Evolutionary conservation across 2,888 invertebrate genomes (phyloP).

Genomic region (Lycaena phlaeas): DNA sequence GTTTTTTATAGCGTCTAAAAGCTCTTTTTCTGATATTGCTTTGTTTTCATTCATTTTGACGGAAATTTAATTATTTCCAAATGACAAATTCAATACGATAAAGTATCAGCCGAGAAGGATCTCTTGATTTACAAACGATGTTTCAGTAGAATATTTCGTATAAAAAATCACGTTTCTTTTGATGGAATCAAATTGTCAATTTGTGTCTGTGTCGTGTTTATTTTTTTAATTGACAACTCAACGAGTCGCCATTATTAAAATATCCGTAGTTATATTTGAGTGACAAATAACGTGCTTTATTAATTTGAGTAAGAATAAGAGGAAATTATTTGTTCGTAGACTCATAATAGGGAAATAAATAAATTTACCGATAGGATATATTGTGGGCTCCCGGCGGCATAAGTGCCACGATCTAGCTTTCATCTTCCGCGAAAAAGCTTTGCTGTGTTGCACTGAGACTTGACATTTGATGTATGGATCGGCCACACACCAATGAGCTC

Average conservation of each 20-base stretch:
- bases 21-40: conserved; percentile 47
- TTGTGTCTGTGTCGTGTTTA: conserved; percentile 5
- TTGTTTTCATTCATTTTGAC: conserved; percentile 41
- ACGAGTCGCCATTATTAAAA: conserved; percentile 3
- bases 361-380: too few relatives aligned
- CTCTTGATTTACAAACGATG: conserved; percentile 4
- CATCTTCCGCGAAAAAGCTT: too few relatives aligned
- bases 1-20: conserved; percentile 51
- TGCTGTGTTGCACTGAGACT: too few relatives aligned
- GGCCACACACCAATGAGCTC: too few relatives aligned
- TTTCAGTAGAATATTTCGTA: conserved; percentile 7
- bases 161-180: conserved; percentile 6
- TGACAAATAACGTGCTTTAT: too few relatives aligned
- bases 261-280: neutral
- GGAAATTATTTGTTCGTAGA: too few relatives aligned
- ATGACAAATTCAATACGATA: conserved; percentile 16
- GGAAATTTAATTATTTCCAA: conserved; percentile 22
- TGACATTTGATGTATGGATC: too few relatives aligned
- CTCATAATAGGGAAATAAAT: too few relatives aligned
- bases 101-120: conserved; percentile 8
- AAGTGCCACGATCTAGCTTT: too few relatives aligned
- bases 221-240: conserved; percentile 7
- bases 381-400: too few relatives aligned
- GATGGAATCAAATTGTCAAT: conserved; percentile 9
- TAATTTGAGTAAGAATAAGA: too few relatives aligned